phyloP scores from a whole-genome alignment of 2,797 vertebrate genomes.

The Peromyscus melanophrys region DNA sequence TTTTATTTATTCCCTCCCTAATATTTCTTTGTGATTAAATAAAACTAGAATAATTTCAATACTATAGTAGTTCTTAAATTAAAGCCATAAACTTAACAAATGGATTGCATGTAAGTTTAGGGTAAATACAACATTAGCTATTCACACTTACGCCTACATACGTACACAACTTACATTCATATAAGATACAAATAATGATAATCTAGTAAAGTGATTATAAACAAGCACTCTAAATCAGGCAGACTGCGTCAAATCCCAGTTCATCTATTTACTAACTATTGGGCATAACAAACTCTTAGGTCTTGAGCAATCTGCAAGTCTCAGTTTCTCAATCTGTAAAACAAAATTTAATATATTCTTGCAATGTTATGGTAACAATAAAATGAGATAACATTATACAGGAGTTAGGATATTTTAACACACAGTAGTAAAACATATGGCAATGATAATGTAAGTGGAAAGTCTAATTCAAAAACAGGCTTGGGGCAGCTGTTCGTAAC shows the following conservation, averaged over 20 bases:
- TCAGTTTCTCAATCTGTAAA: neutral
- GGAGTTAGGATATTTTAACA: neutral
- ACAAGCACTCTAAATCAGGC: neutral
- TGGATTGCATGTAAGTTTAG: neutral
- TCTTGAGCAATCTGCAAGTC: neutral
- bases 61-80: neutral
- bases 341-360: slow-evolving; percentile 14
- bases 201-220: neutral
- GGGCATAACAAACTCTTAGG: neutral
- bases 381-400: neutral
- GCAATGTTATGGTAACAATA: neutral
- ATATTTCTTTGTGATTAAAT: slow-evolving; percentile 6
- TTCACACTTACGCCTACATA: neutral
- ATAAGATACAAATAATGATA: neutral
- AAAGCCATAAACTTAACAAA: neutral
- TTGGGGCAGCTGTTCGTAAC: neutral
- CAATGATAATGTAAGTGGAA: neutral
- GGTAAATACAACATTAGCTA: neutral
- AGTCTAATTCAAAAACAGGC: neutral
- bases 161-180: neutral
- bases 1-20: neutral
- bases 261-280: neutral
- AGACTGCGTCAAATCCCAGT: neutral
- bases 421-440: neutral
- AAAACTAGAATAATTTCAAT: neutral